Percentiles rank a stretch among this genome's conserved stretches.
These are phyloP conservation scores for Pseudonaja textilis DNA, from an alignment of 2,113 vertebrate genomes.

Conservation along the genomic window DNA sequence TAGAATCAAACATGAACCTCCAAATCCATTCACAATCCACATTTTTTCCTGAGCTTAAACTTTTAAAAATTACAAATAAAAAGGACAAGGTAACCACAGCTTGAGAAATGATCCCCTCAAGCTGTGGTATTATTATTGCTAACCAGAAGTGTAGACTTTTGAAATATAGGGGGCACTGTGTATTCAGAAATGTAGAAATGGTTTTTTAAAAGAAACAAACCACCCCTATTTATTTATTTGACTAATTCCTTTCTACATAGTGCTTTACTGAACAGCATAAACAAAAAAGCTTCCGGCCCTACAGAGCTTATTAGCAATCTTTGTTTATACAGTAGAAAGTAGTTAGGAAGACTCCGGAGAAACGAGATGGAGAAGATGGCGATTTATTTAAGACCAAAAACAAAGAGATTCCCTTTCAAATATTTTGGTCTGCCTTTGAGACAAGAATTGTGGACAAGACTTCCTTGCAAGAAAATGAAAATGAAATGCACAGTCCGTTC, in stretches of 20 bases:
- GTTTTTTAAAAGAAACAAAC: background rate
- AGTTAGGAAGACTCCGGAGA: background rate
- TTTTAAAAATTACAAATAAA: background rate
- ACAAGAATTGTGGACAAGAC: background rate
- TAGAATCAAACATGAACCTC: background rate
- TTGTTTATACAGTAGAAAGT: background rate
- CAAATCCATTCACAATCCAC: background rate
- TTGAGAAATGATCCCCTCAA: background rate
- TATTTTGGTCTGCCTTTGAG: background rate
- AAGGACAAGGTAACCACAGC: background rate
- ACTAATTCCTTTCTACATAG: background rate
- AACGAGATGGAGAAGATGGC: background rate
- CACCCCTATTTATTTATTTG: background rate
- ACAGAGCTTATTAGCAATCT: background rate
- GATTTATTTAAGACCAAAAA: background rate
- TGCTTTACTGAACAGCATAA: background rate
- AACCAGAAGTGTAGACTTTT: background rate
- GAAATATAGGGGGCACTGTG: conserved; percentile 1
- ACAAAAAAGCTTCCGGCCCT: background rate
- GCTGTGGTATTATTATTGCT: background rate
- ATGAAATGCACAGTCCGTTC: background rate
- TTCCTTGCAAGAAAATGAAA: background rate
- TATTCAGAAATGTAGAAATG: background rate
- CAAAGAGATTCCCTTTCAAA: background rate
- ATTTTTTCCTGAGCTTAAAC: background rate